Base-by-base conservation (phyloP, 1,140 invertebrate genomes). In the Reticulitermes speratus region DNA sequence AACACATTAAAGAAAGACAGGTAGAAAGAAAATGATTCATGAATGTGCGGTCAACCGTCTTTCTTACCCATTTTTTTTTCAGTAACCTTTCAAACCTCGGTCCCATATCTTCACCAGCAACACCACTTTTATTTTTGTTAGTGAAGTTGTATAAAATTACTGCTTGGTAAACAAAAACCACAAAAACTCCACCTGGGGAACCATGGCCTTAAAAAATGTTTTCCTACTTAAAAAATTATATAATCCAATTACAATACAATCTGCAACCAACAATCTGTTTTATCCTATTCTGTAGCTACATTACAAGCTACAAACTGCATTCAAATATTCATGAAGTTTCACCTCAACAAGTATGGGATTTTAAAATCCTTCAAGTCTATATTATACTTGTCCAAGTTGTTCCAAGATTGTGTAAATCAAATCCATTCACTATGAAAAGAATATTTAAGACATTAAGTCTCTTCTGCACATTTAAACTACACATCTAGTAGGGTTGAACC, bases 391-490 rank as follows among this genome's bases (percentile, higher is more conserved):
- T 30, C 25, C 65, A 16, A 75, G 65, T n/a, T 75, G 14, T 55
- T 75, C n/a, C 65, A n/a, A n/a, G 65, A 75, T n/a, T 75, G 65
- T 30, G 7, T 30, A 75, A 75, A 75, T 30, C 25, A 75, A 16
- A 75, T 75, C 65, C 65, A 75, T 75, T 75, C 65, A 75, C 65
- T 75, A 75, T 30, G 25, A 75, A 75, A 30, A 75, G 8, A 75
- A 75, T 75, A 75, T n/a, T 75, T 75, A 75, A 38, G 65, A 75
- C 65, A 75, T 75, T 75, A 30, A 38, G 65, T 75, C 65, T 75
- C 65, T 75, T 75, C 65, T 75, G 65, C 65, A 75, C 65, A 75
- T 16, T 75, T 75, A 75, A 75, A 75, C 65, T 75, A 75, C 65
- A 75, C 65, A 75, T 75, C 65, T 75, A 75, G 6, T 75, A 25